Conservation (phyloP, 2,888 invertebrate genomes). For the Xestobium rufovillosum region DNA sequence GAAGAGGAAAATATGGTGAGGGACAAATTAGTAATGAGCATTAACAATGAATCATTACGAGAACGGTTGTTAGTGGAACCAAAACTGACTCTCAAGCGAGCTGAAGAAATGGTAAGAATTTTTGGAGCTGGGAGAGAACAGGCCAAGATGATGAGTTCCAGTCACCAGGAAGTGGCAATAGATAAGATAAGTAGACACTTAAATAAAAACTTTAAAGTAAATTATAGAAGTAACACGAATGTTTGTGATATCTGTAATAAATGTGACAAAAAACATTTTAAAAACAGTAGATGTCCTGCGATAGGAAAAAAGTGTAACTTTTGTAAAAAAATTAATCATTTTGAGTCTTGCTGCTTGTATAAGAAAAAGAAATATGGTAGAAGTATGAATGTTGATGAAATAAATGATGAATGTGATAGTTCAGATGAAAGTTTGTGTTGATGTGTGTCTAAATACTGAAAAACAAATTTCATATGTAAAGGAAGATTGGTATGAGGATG, state of each 20-base stretch:
- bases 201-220: neutral
- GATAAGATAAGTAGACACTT: constrained; percentile 1
- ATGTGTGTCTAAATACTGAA: too few species aligned
- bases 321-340: constrained; percentile 1
- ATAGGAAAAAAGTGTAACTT: constrained; percentile 1
- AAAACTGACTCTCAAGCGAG: neutral
- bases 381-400: too few species aligned
- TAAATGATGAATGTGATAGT: too few species aligned
- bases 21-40: neutral
- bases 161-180: neutral
- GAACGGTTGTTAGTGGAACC: neutral
- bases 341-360: neutral
- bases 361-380: neutral
- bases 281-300: neutral
- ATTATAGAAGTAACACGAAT: neutral
- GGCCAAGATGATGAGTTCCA: neutral
- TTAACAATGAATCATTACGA: neutral
- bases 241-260: too few species aligned
- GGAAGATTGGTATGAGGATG: too few species aligned
- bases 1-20: constrained; percentile 1
- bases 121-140: neutral
- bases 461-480: too few species aligned
- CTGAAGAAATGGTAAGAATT: neutral
- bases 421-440: too few species aligned
- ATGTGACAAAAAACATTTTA: neutral